Base-by-base conservation (phyloP, 2,113 vertebrate species). In the Centropristis striata region DNA sequence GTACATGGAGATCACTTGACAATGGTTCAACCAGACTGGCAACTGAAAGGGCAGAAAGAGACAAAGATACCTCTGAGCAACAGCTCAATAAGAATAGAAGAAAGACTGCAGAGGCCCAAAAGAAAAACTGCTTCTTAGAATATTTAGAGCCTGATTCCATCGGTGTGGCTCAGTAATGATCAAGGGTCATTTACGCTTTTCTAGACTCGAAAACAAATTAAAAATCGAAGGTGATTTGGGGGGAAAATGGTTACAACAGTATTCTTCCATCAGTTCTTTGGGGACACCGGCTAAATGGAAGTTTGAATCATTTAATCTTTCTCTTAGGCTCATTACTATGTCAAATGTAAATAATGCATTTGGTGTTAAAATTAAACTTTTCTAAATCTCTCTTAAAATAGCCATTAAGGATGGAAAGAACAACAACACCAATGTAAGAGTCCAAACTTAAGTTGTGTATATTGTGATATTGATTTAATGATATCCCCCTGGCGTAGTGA, bases 401-500 rank as follows among this genome's bases (percentile, higher is more conserved):
- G 23, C 27, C 16, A 16, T 28, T 4, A 28, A 9, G 18, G 25
- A 55, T 18, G 15, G 53, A 55, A 13, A 53, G 13, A 27, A 16
- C 1, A 16, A 32, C 8, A 32, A 9, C 27, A 10, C 18, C 15
- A 16, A 28, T 55, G 14, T 20, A 10, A 32, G 3, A 18, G 27
- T 55, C 15, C 15, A 10, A 8, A 47, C 68, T 41, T 32, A 4
- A 6, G 32, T 32, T 32, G 32, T 32, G 32, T 4, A 13, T 50
- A 61, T 20, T 42, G 42, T 18, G 11, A n/a, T 57, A 73, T 60
- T 50, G 44, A 71, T 64, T 50, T 75, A 6, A 71, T 69, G 50
- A 28, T 6, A 25, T 71, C 58, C 23, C 27, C 14, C 15, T 54
- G 59, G n/a, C 18, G 11, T 8, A 44, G 57, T 72, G 68, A 86